Conservation (phyloP, 2,797 vertebrate genomes). For the Onychomys leucogaster region DNA sequence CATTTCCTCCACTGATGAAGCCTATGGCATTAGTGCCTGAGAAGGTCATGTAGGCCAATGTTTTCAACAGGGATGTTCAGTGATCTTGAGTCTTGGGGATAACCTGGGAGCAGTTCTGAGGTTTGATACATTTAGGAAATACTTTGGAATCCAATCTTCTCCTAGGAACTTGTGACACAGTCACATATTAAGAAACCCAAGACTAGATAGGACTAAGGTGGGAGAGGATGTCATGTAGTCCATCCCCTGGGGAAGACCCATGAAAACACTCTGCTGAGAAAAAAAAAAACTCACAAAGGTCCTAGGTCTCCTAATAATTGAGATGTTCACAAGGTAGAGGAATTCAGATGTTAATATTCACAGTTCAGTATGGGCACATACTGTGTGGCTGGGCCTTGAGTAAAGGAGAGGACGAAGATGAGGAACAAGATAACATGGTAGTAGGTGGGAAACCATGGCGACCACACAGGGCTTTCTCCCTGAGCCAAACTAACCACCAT, state of each 20-base stretch:
- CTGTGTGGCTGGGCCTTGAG: neutral
- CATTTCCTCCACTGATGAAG: neutral
- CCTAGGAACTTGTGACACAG: neutral
- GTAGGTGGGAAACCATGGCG: neutral
- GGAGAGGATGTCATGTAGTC: accelerated
- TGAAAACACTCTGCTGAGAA: neutral
- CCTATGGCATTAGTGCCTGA: neutral
- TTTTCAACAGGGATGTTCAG: neutral
- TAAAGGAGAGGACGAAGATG: neutral
- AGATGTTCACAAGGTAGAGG: neutral
- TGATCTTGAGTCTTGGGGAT: neutral
- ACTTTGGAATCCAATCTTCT: neutral
- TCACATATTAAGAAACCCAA: neutral
- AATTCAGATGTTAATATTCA: neutral
- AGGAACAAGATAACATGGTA: neutral
- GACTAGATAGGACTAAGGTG: neutral
- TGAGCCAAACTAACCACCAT: neutral
- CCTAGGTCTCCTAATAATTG: neutral
- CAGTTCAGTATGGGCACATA: neutral
- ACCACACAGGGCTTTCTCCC: neutral
- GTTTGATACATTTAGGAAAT: neutral
- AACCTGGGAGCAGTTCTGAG: neutral
- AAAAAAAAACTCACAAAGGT: neutral
- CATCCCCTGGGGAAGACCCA: neutral
- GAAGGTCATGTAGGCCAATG: neutral